phyloP scores from a whole-genome alignment of 2,113 vertebrate genomes.

The Campylorhamphus procurvoides region DNA sequence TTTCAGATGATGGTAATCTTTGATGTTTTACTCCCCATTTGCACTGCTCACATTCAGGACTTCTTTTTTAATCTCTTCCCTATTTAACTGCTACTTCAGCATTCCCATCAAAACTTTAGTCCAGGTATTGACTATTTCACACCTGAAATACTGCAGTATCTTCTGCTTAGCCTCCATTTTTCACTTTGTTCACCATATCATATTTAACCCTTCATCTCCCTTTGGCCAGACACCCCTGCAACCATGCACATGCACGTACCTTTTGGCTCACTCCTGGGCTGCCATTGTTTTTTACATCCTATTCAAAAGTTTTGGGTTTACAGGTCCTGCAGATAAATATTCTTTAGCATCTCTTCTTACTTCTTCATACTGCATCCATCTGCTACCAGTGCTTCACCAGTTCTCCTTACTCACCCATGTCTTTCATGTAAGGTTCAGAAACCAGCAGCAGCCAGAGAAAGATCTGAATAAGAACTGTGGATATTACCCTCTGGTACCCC shows the following conservation, averaged over 20 bases:
- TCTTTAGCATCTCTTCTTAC: not conserved
- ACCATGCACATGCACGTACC: not conserved
- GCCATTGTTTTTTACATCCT: not conserved
- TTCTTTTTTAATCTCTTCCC: not conserved
- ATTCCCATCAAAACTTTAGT: not conserved
- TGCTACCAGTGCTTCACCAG: not conserved
- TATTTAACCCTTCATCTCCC: not conserved
- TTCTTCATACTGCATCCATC: not conserved
- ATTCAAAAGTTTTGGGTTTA: not conserved
- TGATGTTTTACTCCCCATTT: not conserved
- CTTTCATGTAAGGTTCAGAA: not conserved
- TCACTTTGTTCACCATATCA: not conserved
- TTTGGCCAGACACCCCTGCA: not conserved
- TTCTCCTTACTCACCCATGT: not conserved
- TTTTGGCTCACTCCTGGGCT: not conserved
- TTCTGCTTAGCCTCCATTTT: not conserved
- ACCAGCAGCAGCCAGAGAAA: not conserved
- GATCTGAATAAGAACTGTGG: not conserved
- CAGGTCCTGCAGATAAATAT: not conserved
- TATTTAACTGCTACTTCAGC: not conserved
- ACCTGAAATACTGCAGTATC: not conserved
- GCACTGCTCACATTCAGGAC: not conserved
- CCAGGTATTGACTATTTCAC: not conserved
- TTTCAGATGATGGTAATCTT: not conserved
- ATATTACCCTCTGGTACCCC: not conserved